A percentile compares a stretch with the other conserved stretches of the same genome.
phyloP scores from a whole-genome alignment of 2,888 invertebrate species.

The Ditylenchus weischeri region DNA sequence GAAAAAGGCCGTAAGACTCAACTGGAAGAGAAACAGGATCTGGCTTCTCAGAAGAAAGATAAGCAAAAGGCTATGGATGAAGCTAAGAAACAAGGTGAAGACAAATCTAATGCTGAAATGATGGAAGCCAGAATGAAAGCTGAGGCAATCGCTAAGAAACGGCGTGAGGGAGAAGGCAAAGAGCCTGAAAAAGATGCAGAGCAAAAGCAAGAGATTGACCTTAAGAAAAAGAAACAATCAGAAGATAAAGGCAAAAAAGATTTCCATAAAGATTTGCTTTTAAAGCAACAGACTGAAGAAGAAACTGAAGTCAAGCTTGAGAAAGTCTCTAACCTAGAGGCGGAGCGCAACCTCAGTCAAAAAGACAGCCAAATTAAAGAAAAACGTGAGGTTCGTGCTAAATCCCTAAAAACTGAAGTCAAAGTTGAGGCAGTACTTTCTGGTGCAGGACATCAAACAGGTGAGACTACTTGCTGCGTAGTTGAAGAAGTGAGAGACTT shows the following conservation, averaged over 20 bases:
- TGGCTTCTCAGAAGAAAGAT: constrained; percentile 29
- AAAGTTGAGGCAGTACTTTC: background rate
- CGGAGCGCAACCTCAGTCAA: background rate
- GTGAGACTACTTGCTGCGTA: background rate
- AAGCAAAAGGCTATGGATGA: constrained; percentile 32
- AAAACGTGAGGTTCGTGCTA: background rate
- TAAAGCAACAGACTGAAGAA: no score
- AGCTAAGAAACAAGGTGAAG: constrained; percentile 22
- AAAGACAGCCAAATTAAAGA: background rate
- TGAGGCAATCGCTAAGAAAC: constrained; percentile 26
- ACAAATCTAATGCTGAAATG: constrained; percentile 26
- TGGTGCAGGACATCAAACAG: background rate
- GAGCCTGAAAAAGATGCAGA: constrained; percentile 27
- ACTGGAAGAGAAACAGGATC: constrained; percentile 27
- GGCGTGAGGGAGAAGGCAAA: constrained; percentile 22
- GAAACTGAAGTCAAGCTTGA: no score
- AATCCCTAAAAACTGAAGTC: background rate
- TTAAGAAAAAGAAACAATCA: constrained; percentile 1
- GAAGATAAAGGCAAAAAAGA: constrained; percentile 19
- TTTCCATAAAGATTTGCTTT: background rate
- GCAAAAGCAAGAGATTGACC: constrained; percentile 8
- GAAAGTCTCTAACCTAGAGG: no score
- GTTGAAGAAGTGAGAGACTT: constrained; percentile 5
- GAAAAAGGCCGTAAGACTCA: no score
- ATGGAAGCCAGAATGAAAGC: constrained; percentile 17